Conservation (phyloP, 2,113 vertebrate species). For the Petroica traversi region DNA sequence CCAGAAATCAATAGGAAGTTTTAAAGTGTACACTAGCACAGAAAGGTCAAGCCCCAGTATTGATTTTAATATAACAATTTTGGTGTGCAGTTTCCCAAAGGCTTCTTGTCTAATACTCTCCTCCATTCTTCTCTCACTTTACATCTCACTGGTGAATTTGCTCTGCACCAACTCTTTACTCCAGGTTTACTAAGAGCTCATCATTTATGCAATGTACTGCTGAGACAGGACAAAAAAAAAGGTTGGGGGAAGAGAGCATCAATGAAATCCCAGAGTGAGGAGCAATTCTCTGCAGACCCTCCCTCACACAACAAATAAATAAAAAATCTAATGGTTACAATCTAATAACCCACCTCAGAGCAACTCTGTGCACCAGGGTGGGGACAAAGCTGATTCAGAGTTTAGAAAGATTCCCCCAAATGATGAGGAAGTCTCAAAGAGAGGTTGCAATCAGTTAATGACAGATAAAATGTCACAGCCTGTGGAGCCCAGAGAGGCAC, state of each 20-base stretch:
- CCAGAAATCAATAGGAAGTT: conserved; percentile 73
- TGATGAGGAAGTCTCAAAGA: background rate
- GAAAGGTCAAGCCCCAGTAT: conserved; percentile 74
- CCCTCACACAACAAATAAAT: background rate
- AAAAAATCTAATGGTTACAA: background rate
- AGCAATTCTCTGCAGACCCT: background rate
- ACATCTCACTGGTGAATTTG: conserved; percentile 26
- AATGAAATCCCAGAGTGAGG: background rate
- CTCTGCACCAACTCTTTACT: conserved; percentile 5
- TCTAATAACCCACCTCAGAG: background rate
- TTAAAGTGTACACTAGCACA: conserved; percentile 70
- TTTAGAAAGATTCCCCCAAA: background rate
- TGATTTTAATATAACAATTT: conserved; percentile 76
- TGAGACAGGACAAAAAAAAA: background rate
- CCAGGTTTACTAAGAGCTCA: conserved; percentile 10
- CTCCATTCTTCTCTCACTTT: conserved; percentile 72
- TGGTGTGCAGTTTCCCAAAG: conserved; percentile 70
- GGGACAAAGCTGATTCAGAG: background rate
- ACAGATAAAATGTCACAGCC: background rate
- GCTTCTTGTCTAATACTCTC: conserved; percentile 69
- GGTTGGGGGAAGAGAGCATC: background rate
- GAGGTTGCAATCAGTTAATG: background rate
- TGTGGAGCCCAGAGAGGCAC: background rate
- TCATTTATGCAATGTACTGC: background rate
- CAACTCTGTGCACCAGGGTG: background rate